Base-by-base conservation (phyloP, 2,888 invertebrate genomes). In the Punctoribates punctum region DNA sequence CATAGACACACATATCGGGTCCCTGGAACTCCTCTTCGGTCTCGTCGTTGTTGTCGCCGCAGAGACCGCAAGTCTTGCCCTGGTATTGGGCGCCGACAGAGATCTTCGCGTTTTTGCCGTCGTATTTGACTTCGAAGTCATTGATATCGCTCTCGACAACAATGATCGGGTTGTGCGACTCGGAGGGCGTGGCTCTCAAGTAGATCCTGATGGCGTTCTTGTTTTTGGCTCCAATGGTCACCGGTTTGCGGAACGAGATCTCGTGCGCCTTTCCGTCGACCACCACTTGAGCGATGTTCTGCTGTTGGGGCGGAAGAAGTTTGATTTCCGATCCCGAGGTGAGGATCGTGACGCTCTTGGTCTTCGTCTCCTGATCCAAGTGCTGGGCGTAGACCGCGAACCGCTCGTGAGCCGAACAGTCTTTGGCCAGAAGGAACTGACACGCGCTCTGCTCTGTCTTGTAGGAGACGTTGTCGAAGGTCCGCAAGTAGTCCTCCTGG, bases 21-120 rank as follows among this genome's bases (percentile, higher is more conserved):
- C 78, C 80, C 25, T 20, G 20, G 42, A 77, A 77, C 73, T 80
- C 80, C 2, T 74, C 42, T 8, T 75, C 29, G 3, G 67, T 25
- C 74, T 80, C 80, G 15, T 79, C 78, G 60, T 80, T 74, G 57
- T 78, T 79, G 46, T 79, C 78, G 46, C 80, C 79, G 74, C 80
- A 80, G 20, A 80, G 62, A 74, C 80, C 80, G 48, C 78, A 79
- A 13, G 77, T 60, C 11, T 78, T 76, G 2, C 80, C 80, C 20
- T 77, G 76, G 74, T 79, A 79, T 62, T 73, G 48, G 11, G 23
- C 6, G 13, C 73, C 73, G 73, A 79, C 75, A 29, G 74, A 25
- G 15, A 79, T 51, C 25, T 80, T 78, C 13, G 76, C 73, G 62
- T 78, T 74, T 38, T 73, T 73, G 23, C 80, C 80, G 42, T 80